Evolutionary conservation across 2,797 vertebrate genomes (phyloP).

Genomic region (Phrynocephalus vlangalii): DNA sequence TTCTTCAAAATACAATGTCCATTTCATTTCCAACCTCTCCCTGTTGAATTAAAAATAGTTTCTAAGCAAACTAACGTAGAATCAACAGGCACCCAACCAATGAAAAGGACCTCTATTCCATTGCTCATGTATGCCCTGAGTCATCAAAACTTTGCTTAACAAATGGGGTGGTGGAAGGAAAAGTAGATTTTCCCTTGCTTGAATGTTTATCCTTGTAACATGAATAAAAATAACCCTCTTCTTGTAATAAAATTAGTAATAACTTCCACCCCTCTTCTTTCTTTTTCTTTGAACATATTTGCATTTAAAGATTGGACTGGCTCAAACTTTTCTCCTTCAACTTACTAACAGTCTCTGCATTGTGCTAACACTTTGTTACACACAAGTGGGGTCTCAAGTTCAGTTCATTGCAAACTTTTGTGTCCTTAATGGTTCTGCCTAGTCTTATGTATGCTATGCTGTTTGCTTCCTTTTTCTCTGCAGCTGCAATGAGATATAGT

Average conservation of each 20-base stretch:
- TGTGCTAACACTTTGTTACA: conserved; percentile 30
- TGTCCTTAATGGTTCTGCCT: conserved; percentile 47
- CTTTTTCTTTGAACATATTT: conserved; percentile 17
- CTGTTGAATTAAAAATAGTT: conserved; percentile 19
- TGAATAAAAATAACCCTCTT: neutral
- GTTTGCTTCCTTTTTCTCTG: conserved; percentile 70
- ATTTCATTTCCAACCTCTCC: conserved; percentile 17
- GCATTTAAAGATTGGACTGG: neutral
- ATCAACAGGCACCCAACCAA: neutral
- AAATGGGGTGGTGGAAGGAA: conserved; percentile 12
- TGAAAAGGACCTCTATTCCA: conserved; percentile 30
- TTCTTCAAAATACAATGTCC: neutral
- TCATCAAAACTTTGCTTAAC: conserved; percentile 40
- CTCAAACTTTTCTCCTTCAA: conserved; percentile 37
- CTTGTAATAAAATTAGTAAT: accelerated
- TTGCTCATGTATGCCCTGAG: conserved; percentile 16
- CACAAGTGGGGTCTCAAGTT: conserved; percentile 32
- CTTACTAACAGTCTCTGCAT: conserved; percentile 46
- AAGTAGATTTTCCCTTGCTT: neutral
- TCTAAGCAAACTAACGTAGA: conserved; percentile 29
- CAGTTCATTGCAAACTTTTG: conserved; percentile 41
- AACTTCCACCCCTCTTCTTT: neutral
- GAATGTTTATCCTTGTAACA: neutral
- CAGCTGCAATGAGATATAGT: conserved; percentile 79
- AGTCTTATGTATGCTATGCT: conserved; percentile 60